Percentiles rank a stretch among this genome's conserved stretches.
These are phyloP conservation scores for Xestia xanthographa DNA, from an alignment of 2,888 invertebrate species.

Conservation along the genomic window DNA sequence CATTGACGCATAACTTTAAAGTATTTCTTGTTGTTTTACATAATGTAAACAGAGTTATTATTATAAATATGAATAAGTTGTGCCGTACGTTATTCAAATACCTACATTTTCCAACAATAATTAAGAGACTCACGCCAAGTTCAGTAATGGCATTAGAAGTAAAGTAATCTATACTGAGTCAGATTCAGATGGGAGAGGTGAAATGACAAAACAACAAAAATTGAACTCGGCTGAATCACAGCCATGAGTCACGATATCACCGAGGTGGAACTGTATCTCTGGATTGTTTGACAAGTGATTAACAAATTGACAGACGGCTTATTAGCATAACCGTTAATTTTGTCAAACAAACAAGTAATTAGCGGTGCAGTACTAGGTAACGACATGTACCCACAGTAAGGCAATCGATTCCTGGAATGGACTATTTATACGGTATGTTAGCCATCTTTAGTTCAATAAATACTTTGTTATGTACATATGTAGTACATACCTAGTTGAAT, in stretches of 20 bases:
- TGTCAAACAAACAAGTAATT: constrained; percentile 82
- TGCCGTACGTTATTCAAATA: constrained; percentile 6
- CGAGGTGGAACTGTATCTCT: constrained; percentile 61
- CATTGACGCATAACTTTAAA: constrained; percentile 35
- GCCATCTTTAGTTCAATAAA: constrained; percentile 19
- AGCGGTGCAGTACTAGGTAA: constrained; percentile 70
- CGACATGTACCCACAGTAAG: constrained; percentile 56
- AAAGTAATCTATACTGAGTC: constrained; percentile 61
- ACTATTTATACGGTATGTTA: constrained; percentile 59
- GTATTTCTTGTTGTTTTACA: constrained; percentile 24
- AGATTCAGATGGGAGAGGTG: constrained; percentile 74
- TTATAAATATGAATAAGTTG: constrained; percentile 42
- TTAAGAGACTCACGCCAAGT: constrained; percentile 53
- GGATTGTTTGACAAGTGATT: constrained; percentile 76
- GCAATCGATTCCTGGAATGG: constrained; percentile 69
- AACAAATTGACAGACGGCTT: constrained; percentile 67
- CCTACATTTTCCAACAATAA: constrained; percentile 57
- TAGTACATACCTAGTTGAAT: too few relatives aligned
- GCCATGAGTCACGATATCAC: constrained; percentile 65
- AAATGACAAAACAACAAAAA: constrained; percentile 73
- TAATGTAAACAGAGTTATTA: constrained; percentile 44
- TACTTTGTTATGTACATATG: not conserved
- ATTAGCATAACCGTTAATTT: constrained; percentile 73
- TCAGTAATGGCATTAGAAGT: constrained; percentile 47
- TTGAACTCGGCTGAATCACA: constrained; percentile 70